phyloP scores from a whole-genome alignment of 2,888 invertebrate species.

The Anaspis maculata region DNA sequence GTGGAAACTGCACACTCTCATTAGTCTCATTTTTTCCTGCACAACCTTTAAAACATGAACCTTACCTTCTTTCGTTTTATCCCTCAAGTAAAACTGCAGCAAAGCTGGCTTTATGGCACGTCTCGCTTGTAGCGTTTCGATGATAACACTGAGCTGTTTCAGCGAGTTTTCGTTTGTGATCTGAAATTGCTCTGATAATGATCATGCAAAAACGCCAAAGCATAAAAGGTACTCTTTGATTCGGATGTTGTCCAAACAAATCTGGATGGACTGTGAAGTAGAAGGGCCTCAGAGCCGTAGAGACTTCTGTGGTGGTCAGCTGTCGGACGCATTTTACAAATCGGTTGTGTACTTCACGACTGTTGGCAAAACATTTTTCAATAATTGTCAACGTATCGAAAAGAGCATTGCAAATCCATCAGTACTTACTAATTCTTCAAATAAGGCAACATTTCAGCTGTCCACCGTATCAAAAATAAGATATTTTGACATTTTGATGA shows the following conservation, averaged over 20 bases:
- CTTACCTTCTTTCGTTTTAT: conserved; percentile 31
- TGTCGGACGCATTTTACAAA: conserved; percentile 50
- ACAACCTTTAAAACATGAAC: no score
- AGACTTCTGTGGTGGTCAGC: conserved; percentile 74
- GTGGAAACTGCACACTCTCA: no score
- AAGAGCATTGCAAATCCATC: conserved; percentile 3
- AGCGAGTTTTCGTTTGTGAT: conserved; percentile 84
- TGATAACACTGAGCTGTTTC: conserved; percentile 76
- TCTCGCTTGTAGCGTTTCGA: conserved; percentile 68
- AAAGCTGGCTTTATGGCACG: conserved; percentile 52
- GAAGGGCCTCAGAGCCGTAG: conserved; percentile 85
- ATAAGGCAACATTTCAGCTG: conserved; percentile 18
- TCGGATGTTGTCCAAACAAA: conserved; percentile 85
- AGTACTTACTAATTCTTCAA: conserved; percentile 16
- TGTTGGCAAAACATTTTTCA: conserved; percentile 4
- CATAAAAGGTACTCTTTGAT: conserved; percentile 59
- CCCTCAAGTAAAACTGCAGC: conserved; percentile 73
- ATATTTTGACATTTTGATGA: no score
- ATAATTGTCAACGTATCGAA: conserved; percentile 1
- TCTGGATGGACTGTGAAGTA: conserved; percentile 95
- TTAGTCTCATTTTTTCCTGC: no score
- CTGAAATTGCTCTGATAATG: conserved; percentile 40
- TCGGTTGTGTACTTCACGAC: conserved; percentile 5
- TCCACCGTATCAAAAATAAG: no score
- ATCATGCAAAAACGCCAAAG: conserved; percentile 5